Percentiles rank a stretch among this genome's conserved stretches.
These are phyloP conservation scores for Acrocera orbiculus DNA, from an alignment of 2,888 invertebrate genomes.

Conservation along the genomic window DNA sequence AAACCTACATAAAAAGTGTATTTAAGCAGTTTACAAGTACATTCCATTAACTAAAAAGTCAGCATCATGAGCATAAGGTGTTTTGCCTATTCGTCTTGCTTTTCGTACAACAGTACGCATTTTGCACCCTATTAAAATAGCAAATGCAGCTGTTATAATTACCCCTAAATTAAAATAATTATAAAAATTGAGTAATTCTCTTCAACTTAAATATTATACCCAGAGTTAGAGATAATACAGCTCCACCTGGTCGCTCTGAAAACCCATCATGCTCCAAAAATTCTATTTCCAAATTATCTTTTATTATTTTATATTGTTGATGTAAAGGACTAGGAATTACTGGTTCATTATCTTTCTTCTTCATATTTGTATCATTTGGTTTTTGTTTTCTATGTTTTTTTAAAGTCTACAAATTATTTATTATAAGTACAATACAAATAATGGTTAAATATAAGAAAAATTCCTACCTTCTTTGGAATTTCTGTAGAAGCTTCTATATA, in stretches of 20 bases:
- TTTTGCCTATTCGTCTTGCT: conserved; percentile 58
- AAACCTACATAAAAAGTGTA: too few relatives aligned
- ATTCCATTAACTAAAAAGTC: conserved; percentile 96
- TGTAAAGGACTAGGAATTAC: conserved; percentile 20
- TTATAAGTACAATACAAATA: neutral
- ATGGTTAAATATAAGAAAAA: neutral
- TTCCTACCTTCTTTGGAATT: conserved; percentile 12
- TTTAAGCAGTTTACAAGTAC: conserved; percentile 61
- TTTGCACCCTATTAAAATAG: conserved; percentile 65
- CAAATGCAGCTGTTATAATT: conserved; percentile 61
- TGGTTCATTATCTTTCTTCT: conserved; percentile 4
- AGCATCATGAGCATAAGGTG: conserved; percentile 77
- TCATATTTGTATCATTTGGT: conserved; percentile 6
- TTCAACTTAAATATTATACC: conserved; percentile 32
- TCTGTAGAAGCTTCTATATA: conserved; percentile 24
- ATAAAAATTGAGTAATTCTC: neutral
- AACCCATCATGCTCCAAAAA: conserved; percentile 42
- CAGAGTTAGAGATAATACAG: conserved; percentile 58
- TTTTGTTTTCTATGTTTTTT: conserved; percentile 23
- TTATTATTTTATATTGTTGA: conserved; percentile 28
- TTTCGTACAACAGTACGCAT: conserved; percentile 56
- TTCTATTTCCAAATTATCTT: conserved; percentile 27
- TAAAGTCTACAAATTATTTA: conserved; percentile 15
- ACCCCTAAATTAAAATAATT: conserved; percentile 37
- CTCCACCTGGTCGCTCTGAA: conserved; percentile 57